Evolutionary conservation across 2,797 vertebrate species (phyloP).

Genomic region (Melanotaenia parkinsoni): DNA sequence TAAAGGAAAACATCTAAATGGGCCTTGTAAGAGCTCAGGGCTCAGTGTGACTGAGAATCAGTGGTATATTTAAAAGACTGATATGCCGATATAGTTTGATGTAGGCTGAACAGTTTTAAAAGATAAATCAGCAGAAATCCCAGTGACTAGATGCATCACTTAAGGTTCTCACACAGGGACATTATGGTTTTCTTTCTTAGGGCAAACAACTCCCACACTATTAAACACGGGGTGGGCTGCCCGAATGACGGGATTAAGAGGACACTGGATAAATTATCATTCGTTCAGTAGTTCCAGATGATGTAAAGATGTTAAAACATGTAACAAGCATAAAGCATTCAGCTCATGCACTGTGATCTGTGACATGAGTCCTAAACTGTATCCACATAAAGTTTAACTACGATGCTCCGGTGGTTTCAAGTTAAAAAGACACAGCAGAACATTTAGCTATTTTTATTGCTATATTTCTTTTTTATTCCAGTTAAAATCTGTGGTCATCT

Average conservation of each 20-base stretch:
- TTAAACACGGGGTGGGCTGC: no score
- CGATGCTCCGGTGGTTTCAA: not conserved
- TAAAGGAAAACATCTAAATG: no score
- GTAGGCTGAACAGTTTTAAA: not conserved
- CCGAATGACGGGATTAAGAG: no score
- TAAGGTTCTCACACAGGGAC: no score
- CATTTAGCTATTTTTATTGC: not conserved
- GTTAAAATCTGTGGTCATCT: not conserved
- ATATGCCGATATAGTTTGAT: not conserved
- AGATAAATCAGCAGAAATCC: not conserved
- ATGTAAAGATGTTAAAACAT: not conserved
- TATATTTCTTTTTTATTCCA: not conserved
- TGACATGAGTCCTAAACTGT: slow-evolving; percentile 3
- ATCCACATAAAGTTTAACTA: slow-evolving; percentile 12
- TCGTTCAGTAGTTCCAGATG: not conserved
- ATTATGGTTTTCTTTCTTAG: no score
- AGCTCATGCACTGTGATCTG: not conserved
- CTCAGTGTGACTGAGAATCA: no score
- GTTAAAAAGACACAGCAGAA: not conserved
- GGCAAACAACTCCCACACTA: no score
- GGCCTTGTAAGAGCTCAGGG: no score
- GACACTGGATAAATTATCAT: not conserved
- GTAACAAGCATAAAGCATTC: slow-evolving; percentile 12
- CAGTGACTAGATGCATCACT: not conserved
- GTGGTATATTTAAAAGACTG: not conserved